Base-by-base conservation (phyloP, 2,888 invertebrate genomes). In the Matsumyia berberina region DNA sequence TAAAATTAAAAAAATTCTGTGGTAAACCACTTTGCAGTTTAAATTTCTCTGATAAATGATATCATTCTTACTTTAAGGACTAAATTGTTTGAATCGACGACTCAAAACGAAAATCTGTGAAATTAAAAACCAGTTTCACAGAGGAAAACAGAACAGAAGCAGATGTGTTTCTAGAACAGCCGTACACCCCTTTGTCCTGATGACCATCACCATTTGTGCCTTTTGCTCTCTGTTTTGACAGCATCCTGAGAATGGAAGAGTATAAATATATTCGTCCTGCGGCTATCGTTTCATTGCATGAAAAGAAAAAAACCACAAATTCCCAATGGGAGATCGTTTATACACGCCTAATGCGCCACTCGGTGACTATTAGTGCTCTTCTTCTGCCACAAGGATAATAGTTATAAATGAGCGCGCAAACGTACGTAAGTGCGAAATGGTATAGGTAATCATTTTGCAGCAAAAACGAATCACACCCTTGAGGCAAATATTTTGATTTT, bases 301-400 rank as follows among this genome's bases (percentile, higher is more conserved):
- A 19, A 69, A n/a, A n/a, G n/a, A n/a, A n/a, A n/a, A n/a, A 78
- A 49, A 9, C 62, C 81, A 64, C 69, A 24, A 66, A 73, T 37
- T 78, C 82, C 78, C 72, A 62, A 44, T 67, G 82, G 82, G 78
- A 82, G 67, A 67, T 77, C 11, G 46, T 58, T 66, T 77, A 53
- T 51, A 49, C 58, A 58, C 58, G 39, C 73, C 73, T 67, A 37
- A 72, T 62, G 64, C 62, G 37, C 37, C 31, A 55, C 46, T 51
- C 51, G 60, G 51, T 39, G 49, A 51, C 77, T 72, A 72, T 66
- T 78, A 60, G 66, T 24, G 24, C 53, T 58, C 60, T n/a, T 42
- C 24, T 15, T 5, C 39, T 67, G 66, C 60, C 66, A 72, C 64
- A 66, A 77, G 66, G 72, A 82, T 77, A 82, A 82, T 78, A 83